Evolutionary conservation across 2,113 vertebrate genomes (phyloP).

Genomic region (Polypterus bichir): DNA sequence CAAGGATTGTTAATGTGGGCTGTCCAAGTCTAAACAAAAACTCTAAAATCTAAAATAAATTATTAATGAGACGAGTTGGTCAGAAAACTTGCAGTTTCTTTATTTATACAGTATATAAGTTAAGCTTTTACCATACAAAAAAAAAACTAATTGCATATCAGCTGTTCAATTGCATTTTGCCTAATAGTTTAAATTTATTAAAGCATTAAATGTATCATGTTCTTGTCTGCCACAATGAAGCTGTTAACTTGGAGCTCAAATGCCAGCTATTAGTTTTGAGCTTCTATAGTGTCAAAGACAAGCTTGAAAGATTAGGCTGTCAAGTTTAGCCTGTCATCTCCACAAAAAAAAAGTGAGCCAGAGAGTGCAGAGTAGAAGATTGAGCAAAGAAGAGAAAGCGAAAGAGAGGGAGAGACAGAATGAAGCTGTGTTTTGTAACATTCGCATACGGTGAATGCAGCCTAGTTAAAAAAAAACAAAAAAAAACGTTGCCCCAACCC

Average conservation of each 20-base stretch:
- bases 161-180: not conserved
- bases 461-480: constrained; percentile 32
- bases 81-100: not conserved
- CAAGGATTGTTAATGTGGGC: not conserved
- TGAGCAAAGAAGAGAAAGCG: not conserved
- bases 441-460: constrained; percentile 24
- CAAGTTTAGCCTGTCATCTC: constrained; percentile 56
- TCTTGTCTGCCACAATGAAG: constrained; percentile 38
- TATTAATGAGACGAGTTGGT: not conserved
- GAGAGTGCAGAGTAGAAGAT: not conserved
- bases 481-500: constrained; percentile 11
- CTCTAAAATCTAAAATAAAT: not conserved
- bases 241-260: constrained; percentile 30
- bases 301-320: constrained; percentile 60
- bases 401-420: constrained; percentile 1
- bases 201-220: constrained; percentile 8
- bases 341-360: constrained; percentile 8
- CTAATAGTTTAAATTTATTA: constrained; percentile 10
- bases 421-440: constrained; percentile 20
- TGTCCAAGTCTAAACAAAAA: not conserved
- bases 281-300: constrained; percentile 40
- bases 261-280: constrained; percentile 9
- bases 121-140: not conserved
- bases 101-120: not conserved
- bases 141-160: not conserved